Evolutionary conservation across 2,113 vertebrate species (phyloP).

Genomic region (Ictalurus punctatus): DNA sequence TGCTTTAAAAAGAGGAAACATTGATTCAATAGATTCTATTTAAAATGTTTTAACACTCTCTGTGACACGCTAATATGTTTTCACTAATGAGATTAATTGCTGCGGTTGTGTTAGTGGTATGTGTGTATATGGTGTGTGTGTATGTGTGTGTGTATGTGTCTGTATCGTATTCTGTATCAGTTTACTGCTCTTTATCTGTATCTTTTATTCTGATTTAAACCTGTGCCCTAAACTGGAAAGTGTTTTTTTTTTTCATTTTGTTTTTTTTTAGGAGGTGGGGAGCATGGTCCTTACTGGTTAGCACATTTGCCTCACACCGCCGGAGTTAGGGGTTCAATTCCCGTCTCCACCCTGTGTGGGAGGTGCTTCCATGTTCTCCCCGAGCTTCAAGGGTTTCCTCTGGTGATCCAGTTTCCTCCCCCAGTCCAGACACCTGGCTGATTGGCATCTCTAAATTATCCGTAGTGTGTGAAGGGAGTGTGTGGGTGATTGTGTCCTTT

Average conservation of each 20-base stretch:
- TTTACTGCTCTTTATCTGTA: background rate
- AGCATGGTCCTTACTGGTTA: too few relatives aligned
- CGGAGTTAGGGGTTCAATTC: too few relatives aligned
- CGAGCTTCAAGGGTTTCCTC: too few relatives aligned
- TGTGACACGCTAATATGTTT: slow-evolving; percentile 26
- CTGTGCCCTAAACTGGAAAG: background rate
- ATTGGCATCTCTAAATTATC: too few relatives aligned
- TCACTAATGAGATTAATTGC: slow-evolving; percentile 44
- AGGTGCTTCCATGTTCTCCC: too few relatives aligned
- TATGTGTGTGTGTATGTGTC: background rate
- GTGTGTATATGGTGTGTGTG: background rate
- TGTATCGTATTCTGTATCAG: background rate
- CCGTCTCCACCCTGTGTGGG: too few relatives aligned
- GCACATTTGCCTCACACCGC: too few relatives aligned
- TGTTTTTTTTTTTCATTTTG: background rate
- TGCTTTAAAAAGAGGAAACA: slow-evolving; percentile 19
- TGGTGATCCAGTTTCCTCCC: too few relatives aligned
- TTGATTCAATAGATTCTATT: slow-evolving; percentile 19
- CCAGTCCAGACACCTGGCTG: too few relatives aligned
- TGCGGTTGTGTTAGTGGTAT: slow-evolving; percentile 6
- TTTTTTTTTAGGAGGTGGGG: too few relatives aligned
- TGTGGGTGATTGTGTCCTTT: too few relatives aligned
- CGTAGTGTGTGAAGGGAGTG: too few relatives aligned
- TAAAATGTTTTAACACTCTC: slow-evolving; percentile 10
- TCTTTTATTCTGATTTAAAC: background rate